Conservation (phyloP, 2,113 vertebrate genomes). For the Corythoichthys haematopterus region DNA sequence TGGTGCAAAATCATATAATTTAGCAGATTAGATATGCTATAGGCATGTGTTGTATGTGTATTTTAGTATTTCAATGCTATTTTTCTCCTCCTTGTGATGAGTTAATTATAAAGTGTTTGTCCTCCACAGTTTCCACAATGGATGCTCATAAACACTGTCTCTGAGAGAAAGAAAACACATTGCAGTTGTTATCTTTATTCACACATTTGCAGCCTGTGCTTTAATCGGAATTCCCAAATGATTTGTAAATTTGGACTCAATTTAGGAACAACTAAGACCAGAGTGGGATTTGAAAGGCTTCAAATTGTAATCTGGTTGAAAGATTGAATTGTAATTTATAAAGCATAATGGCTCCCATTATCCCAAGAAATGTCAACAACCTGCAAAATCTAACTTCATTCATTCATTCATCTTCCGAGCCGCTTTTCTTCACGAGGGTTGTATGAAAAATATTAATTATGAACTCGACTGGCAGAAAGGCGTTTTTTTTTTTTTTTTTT, state of each 20-base stretch:
- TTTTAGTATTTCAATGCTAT: neutral
- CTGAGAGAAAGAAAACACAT: slow-evolving; percentile 11
- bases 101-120: neutral
- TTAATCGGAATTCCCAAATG: slow-evolving; percentile 13
- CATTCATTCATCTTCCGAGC: too few species aligned
- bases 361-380: too few species aligned
- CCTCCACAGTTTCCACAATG: slow-evolving; percentile 21
- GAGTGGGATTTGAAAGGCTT: slow-evolving; percentile 5
- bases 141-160: neutral
- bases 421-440: too few species aligned
- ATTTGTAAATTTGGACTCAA: slow-evolving; percentile 11
- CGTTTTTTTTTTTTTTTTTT: neutral
- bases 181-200: slow-evolving; percentile 8
- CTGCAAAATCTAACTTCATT: too few species aligned
- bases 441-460: too few species aligned
- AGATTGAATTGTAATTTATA: slow-evolving; percentile 9
- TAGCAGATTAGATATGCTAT: neutral
- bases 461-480: too few species aligned
- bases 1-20: neutral
- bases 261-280: neutral
- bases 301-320: neutral
- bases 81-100: neutral
- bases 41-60: neutral
- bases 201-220: slow-evolving; percentile 3
- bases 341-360: slow-evolving; percentile 7